Base-by-base conservation (phyloP, 2,797 vertebrate genomes). In the Poeciliopsis presidionis region DNA sequence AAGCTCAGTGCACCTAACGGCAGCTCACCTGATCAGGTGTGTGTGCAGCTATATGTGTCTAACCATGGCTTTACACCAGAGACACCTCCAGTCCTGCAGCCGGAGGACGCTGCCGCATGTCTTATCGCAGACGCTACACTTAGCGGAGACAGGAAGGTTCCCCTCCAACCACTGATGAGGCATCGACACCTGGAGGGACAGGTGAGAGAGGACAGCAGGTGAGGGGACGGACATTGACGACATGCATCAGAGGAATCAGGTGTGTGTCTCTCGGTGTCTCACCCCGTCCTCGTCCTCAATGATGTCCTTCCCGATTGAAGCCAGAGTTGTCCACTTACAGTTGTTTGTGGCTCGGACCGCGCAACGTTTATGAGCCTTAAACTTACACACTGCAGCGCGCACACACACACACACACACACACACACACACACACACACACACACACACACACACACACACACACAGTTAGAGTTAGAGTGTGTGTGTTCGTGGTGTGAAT, bases 41-140 rank as follows among this genome's bases (percentile, higher is more conserved):
- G 46, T 45, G 28, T 22, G 12, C 28, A 33, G 7, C 18, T 4
- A n/a, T 25, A 30, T 5, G 45, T 4, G 18, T 47, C 97, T 96
- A 90, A 99, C 98, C 97, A 98, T 97, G 84, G 97, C 96, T 91
- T 98, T 99, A 84, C 98, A 99, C 98, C 98, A 99, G 25, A 99
- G 96, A 87, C 98, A 99, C 82, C 97, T 97, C 97, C 97, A 98
- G 95, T 99, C 98, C 88, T 99, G 98, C 79, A 99, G 94, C 7
- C 98, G 96, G 3, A 99, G 94, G 70, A 99, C 98, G 1, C 97
- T 98, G 87, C 98, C 98, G 0, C 98, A 99, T 0, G 97, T 98
- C 92, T 97, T 98, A 77, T 99, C 98, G 30, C 98, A 99, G 47
- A 98, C 96, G 0, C 94, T 95, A 84, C 98, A 99, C 80, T 98